Conservation (phyloP, 2,113 vertebrate genomes). For the Todiramphus saurophagus region DNA sequence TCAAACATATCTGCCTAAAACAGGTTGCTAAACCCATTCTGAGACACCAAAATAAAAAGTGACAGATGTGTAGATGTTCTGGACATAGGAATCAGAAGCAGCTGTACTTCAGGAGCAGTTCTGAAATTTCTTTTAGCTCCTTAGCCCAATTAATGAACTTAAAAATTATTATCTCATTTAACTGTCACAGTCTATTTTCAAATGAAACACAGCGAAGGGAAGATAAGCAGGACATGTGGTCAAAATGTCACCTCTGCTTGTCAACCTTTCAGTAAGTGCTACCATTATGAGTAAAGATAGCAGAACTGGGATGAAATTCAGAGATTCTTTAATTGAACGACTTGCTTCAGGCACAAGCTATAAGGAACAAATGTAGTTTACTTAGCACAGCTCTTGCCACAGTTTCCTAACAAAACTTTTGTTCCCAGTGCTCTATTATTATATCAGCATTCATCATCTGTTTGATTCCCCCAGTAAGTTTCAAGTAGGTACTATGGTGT, state of each 20-base stretch:
- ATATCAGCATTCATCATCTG: not conserved
- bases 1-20: not conserved
- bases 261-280: not conserved
- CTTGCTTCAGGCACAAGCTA: not conserved
- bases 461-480: not conserved
- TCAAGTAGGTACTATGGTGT: not conserved
- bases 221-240: not conserved
- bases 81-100: not conserved
- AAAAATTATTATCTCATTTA: not conserved
- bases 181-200: not conserved
- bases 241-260: not conserved
- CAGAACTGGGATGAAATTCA: not conserved
- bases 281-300: not conserved
- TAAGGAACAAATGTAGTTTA: not conserved
- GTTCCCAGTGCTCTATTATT: not conserved
- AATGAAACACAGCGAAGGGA: not conserved
- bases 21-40: not conserved
- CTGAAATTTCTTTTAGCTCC: not conserved
- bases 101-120: not conserved
- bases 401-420: not conserved
- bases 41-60: not conserved
- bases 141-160: not conserved
- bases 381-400: not conserved
- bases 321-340: not conserved
- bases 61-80: not conserved